phyloP scores from a whole-genome alignment of 2,113 vertebrate species.

The Furnarius figulus region DNA sequence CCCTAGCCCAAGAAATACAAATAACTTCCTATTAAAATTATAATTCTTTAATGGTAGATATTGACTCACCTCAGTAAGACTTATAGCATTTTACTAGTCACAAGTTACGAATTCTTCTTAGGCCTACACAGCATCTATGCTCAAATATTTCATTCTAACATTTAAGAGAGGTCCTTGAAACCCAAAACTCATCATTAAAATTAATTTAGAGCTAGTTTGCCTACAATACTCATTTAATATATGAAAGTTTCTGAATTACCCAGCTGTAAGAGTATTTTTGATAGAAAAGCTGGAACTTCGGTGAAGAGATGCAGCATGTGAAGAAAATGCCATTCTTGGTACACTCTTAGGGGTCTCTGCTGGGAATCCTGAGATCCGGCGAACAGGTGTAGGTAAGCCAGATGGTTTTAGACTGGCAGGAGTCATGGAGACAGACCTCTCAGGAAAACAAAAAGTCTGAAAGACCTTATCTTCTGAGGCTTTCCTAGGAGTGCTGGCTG shows the following conservation, averaged over 20 bases:
- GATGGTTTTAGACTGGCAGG: conserved; percentile 68
- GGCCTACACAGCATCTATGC: neutral
- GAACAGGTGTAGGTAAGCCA: conserved; percentile 80
- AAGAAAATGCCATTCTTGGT: neutral
- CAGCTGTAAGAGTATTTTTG: conserved; percentile 10
- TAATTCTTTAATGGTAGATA: neutral
- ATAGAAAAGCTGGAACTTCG: conserved; percentile 1
- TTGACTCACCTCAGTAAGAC: neutral
- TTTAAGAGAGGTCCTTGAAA: neutral
- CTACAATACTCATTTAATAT: neutral
- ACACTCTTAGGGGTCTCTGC: conserved; percentile 62
- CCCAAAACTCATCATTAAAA: neutral
- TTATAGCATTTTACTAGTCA: neutral
- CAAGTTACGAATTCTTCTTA: neutral
- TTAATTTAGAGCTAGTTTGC: neutral
- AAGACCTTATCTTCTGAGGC: neutral
- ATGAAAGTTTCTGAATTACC: conserved; percentile 68
- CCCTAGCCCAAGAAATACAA: neutral
- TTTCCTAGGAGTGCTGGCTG: conserved; percentile 59
- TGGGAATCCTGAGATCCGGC: conserved; percentile 71
- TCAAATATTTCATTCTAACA: neutral
- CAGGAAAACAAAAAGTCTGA: conserved; percentile 41
- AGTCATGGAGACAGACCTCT: conserved; percentile 28
- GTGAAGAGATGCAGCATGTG: neutral
- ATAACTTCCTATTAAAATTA: neutral